phyloP scores from a whole-genome alignment of 2,888 invertebrate genomes.

The Zelleria hepariella region DNA sequence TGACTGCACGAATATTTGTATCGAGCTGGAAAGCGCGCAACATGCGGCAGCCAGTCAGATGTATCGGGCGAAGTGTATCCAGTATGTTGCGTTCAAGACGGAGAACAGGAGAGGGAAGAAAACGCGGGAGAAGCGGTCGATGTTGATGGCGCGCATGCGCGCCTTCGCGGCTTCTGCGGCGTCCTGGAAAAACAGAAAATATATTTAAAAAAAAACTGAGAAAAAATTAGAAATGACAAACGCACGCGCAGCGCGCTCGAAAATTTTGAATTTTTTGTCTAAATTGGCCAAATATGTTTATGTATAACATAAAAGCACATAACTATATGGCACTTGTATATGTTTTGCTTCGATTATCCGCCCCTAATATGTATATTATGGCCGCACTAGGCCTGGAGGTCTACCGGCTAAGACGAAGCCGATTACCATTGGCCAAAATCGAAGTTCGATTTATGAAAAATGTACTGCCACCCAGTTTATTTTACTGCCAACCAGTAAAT shows the following conservation, averaged over 20 bases:
- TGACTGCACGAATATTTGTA: too few species aligned
- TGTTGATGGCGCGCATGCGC: slow-evolving; percentile 77
- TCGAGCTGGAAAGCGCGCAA: neutral
- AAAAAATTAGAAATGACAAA: slow-evolving; percentile 14
- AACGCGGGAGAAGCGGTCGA: slow-evolving; percentile 88
- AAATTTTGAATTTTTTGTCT: neutral
- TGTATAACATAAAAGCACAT: slow-evolving; percentile 8
- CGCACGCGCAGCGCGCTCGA: too few species aligned
- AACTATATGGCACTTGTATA: too few species aligned
- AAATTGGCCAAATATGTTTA: too few species aligned
- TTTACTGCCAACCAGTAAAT: too few species aligned
- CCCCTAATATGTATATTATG: too few species aligned
- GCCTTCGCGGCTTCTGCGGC: slow-evolving; percentile 57
- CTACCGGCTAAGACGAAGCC: too few species aligned
- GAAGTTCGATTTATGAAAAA: too few species aligned
- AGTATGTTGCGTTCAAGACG: slow-evolving; percentile 89
- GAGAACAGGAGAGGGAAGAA: slow-evolving; percentile 92
- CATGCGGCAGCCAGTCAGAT: slow-evolving; percentile 27
- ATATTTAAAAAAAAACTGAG: neutral
- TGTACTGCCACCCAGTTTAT: too few species aligned
- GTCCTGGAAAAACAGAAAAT: slow-evolving; percentile 34
- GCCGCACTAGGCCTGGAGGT: too few species aligned
- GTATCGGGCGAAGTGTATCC: slow-evolving; percentile 82
- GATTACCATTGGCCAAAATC: too few species aligned
- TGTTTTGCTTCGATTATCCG: too few species aligned